Evolutionary conservation across 2,113 vertebrate genomes (phyloP), one percentile per base, ranked within the genome.

Genomic region (Athene noctua): DNA sequence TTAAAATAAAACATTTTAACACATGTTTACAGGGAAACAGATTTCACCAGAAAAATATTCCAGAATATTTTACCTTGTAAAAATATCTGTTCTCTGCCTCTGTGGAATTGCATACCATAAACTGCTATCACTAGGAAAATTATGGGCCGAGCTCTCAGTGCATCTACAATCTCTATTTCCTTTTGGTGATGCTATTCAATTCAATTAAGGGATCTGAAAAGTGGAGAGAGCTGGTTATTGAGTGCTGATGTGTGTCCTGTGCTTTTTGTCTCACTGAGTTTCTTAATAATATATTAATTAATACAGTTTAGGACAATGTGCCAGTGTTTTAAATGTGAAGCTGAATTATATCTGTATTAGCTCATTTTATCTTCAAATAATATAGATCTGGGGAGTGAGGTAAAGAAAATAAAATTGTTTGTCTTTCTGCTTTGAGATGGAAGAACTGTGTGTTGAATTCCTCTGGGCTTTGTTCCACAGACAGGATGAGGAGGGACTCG

Each of bases 321-420:
- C 90, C 95, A 62, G 36, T 85, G 80, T 97, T 96, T 96, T 95
- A 96, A 98, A 96, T 19, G 2, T 80, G 88, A 96, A 97, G 96
- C 84, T 97, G 74, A 95, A 92, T 92, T 97, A 88, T 34, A 92
- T 44, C 40, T 93, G 38, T 93, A 52, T 96, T 94, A 86, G 38
- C 63, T 92, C 84, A 95, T 54, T 96, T 88, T 95, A 70, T 95
- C 87, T 96, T 96, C 80, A 96, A 91, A 86, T 83, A 93, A 92
- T 34, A 59, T 84, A 90, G 74, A 89, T 95, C 95, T 93, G 91
- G 54, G 51, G 82, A 84, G 73, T 66, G 63, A 92, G 68, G 22
- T 90, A 92, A 90, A 71, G 65, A 95, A 96, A 96, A 96, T 81
- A 94, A 97, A 94, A 79, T 88, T 93, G 87, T 77, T 80, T 97